phyloP scores from a whole-genome alignment of 64 coral and sea anemone genomes.

The Orbicella faveolata region DNA sequence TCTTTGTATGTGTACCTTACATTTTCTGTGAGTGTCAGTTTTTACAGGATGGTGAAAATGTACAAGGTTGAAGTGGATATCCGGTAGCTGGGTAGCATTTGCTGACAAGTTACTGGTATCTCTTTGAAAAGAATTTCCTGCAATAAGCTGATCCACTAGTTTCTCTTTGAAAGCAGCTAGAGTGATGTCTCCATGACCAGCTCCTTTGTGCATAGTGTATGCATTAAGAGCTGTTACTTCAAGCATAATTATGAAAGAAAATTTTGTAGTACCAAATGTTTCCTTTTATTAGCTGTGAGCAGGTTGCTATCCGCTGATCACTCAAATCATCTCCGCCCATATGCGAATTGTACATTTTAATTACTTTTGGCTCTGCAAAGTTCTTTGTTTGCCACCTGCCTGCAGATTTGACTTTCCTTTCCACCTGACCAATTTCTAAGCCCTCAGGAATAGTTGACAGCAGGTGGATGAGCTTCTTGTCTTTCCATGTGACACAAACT shows the following conservation, averaged over 20 bases:
- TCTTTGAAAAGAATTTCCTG: conserved; percentile 7
- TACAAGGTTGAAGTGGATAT: conserved; percentile 5
- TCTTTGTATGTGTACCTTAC: conserved; percentile 27
- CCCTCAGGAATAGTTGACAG: conserved; percentile 38
- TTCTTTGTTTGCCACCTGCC: conserved; percentile 14
- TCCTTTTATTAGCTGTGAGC: conserved; percentile 33
- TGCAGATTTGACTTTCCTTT: conserved; percentile 19
- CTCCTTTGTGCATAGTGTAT: conserved; percentile 23
- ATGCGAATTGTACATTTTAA: conserved; percentile 29
- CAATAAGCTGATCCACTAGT: conserved; percentile 26
- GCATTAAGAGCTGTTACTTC: conserved; percentile 41
- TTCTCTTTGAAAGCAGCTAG: conserved; percentile 29
- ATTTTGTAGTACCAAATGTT: conserved; percentile 48
- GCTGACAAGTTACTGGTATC: not conserved
- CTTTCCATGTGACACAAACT: conserved; percentile 36
- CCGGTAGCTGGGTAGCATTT: not conserved
- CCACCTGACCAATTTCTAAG: conserved; percentile 12
- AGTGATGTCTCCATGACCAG: not conserved
- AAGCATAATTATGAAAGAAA: conserved; percentile 38
- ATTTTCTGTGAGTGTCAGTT: conserved; percentile 20
- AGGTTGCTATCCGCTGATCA: conserved; percentile 37
- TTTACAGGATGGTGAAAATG: not conserved
- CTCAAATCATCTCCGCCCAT: conserved; percentile 46
- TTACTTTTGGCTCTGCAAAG: conserved; percentile 36
- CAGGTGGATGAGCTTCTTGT: conserved; percentile 39